Evolutionary conservation across 2,113 vertebrate genomes (phyloP).

Genomic region (Galbula dea): DNA sequence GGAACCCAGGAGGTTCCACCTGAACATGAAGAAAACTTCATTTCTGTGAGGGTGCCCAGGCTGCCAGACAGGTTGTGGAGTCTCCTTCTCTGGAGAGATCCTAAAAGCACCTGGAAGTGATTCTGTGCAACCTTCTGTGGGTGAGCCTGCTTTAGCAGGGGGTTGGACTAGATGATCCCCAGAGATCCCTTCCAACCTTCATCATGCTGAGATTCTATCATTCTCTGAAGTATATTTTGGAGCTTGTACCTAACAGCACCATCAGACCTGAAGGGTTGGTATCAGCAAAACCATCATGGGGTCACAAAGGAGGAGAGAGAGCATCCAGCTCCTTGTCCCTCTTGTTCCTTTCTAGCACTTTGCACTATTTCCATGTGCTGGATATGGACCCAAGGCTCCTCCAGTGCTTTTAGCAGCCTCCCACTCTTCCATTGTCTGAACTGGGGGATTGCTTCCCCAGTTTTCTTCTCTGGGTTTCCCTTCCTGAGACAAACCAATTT

Average conservation of each 20-base stretch:
- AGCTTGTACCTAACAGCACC: background rate
- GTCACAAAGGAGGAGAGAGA: background rate
- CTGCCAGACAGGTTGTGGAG: too few relatives aligned
- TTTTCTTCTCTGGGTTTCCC: background rate
- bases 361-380: background rate
- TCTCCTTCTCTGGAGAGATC: too few relatives aligned
- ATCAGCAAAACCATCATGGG: background rate
- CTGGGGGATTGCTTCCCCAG: accelerated
- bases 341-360: accelerated
- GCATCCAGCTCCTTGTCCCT: background rate
- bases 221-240: background rate
- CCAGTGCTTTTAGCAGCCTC: background rate
- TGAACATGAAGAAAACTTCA: too few relatives aligned
- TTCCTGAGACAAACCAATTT: background rate
- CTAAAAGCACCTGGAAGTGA: too few relatives aligned
- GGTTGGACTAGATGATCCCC: too few relatives aligned
- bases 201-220: too few relatives aligned
- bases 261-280: background rate
- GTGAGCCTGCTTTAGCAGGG: too few relatives aligned
- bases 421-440: background rate
- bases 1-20: too few relatives aligned
- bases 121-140: too few relatives aligned
- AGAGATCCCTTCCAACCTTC: too few relatives aligned
- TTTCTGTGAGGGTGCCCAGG: too few relatives aligned
- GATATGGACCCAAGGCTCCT: background rate